These are phyloP conservation scores for Oncorhynchus kisutch DNA, from an alignment of 2,113 vertebrate genomes.

Conservation along the genomic window DNA sequence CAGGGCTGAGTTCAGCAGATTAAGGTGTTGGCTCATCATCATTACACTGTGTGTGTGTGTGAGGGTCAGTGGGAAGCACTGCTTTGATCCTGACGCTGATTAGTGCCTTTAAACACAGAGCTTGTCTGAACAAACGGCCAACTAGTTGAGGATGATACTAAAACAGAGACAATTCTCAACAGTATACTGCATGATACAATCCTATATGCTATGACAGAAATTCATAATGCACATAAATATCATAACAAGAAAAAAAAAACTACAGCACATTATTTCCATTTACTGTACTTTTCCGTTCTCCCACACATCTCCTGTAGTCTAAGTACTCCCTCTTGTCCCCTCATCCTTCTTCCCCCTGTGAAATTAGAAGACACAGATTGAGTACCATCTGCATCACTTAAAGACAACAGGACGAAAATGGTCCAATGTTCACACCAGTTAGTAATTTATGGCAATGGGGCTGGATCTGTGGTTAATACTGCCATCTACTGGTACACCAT, in stretches of 20 bases:
- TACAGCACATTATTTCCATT: neutral
- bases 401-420: conserved; percentile 50
- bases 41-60: neutral
- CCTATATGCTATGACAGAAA: neutral
- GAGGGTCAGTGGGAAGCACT: neutral
- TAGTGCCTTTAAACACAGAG: neutral
- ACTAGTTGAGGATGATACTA: neutral
- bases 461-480: conserved; percentile 49
- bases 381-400: conserved; percentile 54
- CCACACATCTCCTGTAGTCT: neutral
- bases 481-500: conserved; percentile 61
- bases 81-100: neutral
- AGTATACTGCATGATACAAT: neutral
- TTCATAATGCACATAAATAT: too few species aligned
- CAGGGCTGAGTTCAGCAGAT: neutral
- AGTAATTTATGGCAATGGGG: neutral
- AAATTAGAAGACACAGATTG: conserved; percentile 49
- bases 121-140: neutral
- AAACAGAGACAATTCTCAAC: neutral
- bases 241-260: neutral
- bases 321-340: neutral
- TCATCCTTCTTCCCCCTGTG: conserved; percentile 36
- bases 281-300: conserved; percentile 9
- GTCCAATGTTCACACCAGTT: conserved; percentile 27
- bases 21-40: neutral